Evolutionary conservation across 2,113 vertebrate genomes (phyloP), one percentile per base, ranked within the genome.

Genomic region (Cacatua alba): DNA sequence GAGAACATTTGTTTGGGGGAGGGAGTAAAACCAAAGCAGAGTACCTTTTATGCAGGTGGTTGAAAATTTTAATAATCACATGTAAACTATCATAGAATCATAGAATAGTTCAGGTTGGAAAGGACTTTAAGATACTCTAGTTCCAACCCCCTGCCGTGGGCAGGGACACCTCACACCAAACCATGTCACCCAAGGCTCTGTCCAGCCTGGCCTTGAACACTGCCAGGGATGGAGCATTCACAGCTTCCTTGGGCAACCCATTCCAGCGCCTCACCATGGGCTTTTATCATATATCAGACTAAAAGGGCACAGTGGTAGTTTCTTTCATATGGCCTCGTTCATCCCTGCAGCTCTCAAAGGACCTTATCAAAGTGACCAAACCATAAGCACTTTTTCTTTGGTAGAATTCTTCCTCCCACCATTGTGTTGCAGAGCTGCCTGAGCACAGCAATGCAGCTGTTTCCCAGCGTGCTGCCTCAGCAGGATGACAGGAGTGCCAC

Each of bases 401-500:
- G 9, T n/a, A 7, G 67, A 55, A 79, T 91, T 72, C 48, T 35
- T 71, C 43, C 60, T 4, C 2, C 84, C 84, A 52, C 63, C 53
- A 12, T 25, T 29, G 68, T 55, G 71, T 60, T 76, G 85, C 33
- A 13, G 94, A 63, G 70, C 59, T 41, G 78, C 39, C 44, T 2
- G n/a, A 46, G 51, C 20, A 8, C 33, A 10, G 71, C 18, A 2
- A 3, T 25, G 63, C 86, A 91, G 94, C 92, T 95, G 95, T 79
- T 77, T 0, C 1, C 2, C 92, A 25, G 4, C 6, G 0, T 4
- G 7, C 59, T 4, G 44, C 70, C 80, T 74, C 4, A 1, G 31
- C 43, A 90, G 76, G 87, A 82, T 70, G 84, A 88, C 92, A 80
- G 14, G 65, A 88, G 91, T 87, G 75, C 94, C 88, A 88, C 82